A percentile compares a stretch with the other conserved stretches of the same genome.
phyloP scores from a whole-genome alignment of 2,797 vertebrate genomes.

The Malacoctenus gilli region DNA sequence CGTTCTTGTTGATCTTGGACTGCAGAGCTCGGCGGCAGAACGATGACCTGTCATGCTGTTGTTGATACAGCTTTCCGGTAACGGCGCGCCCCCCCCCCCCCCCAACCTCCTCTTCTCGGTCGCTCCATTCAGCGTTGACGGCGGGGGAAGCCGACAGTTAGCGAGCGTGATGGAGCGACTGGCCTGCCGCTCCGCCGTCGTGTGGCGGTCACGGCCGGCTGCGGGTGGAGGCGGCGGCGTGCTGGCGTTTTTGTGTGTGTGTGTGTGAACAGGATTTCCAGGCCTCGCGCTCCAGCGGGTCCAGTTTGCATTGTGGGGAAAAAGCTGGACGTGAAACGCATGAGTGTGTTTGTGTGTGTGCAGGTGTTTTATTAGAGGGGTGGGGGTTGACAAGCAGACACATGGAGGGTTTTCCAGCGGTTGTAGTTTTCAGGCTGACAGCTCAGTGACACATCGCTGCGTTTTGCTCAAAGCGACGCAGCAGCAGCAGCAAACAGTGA shows the following conservation, averaged over 20 bases:
- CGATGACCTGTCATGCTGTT: constrained; percentile 48
- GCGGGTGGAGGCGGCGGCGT: constrained; percentile 12
- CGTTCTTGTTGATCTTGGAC: constrained; percentile 63
- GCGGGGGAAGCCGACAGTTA: constrained; percentile 22
- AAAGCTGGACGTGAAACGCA: background rate
- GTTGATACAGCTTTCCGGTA: constrained; percentile 65
- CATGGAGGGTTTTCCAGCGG: constrained; percentile 48
- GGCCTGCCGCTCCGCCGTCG: constrained; percentile 10
- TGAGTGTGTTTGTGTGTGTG: background rate
- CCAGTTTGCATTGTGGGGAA: too few species aligned
- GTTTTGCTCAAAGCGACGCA: constrained; percentile 58
- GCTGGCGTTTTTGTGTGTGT: constrained; percentile 16
- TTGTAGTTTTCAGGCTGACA: constrained; percentile 61
- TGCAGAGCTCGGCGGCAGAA: constrained; percentile 49
- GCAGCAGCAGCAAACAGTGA: constrained; percentile 56
- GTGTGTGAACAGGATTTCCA: constrained; percentile 5
- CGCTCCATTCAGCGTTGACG: constrained; percentile 29
- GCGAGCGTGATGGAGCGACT: constrained; percentile 22
- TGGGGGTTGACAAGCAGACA: constrained; percentile 15
- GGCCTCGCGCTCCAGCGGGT: constrained; percentile 2
- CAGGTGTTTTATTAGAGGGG: constrained; percentile 19
- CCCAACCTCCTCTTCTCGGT: constrained; percentile 28
- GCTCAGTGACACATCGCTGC: constrained; percentile 73
- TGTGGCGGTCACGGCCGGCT: constrained; percentile 41
- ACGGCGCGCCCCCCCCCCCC: constrained; percentile 8